These are phyloP conservation scores for Callyntrura guangdongensis DNA, from an alignment of 2,888 invertebrate genomes.

Conservation along the genomic window DNA sequence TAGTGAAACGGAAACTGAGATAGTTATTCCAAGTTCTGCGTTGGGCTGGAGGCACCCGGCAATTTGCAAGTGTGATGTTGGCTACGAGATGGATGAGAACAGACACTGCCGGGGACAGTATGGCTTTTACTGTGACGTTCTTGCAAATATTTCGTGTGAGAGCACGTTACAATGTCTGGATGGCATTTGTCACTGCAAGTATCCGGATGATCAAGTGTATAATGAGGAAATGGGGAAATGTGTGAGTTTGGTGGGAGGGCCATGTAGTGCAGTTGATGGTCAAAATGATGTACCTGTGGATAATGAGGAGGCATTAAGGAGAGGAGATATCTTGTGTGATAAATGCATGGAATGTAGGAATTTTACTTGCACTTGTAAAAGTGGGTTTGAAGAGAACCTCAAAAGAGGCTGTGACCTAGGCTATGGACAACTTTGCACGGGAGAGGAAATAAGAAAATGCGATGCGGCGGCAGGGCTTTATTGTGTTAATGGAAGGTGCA, in stretches of 20 bases:
- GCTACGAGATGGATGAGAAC: constrained; percentile 53
- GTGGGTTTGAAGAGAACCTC: constrained; percentile 72
- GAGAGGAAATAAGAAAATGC: constrained; percentile 68
- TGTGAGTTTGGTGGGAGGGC: constrained; percentile 75
- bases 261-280: constrained; percentile 45
- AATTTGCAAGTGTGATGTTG: constrained; percentile 54
- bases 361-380: constrained; percentile 59
- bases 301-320: neutral
- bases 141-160: constrained; percentile 52
- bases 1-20: constrained; percentile 5
- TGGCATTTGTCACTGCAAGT: constrained; percentile 76
- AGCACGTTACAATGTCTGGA: constrained; percentile 54
- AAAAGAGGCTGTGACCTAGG: constrained; percentile 64
- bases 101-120: constrained; percentile 48
- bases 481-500: constrained; percentile 76
- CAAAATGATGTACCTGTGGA: neutral
- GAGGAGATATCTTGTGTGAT: constrained; percentile 7
- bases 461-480: constrained; percentile 64
- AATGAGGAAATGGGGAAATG: constrained; percentile 63
- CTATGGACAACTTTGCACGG: constrained; percentile 66
- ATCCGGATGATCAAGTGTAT: constrained; percentile 77
- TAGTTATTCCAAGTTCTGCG: neutral
- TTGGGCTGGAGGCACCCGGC: constrained; percentile 52
- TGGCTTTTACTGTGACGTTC: constrained; percentile 58
- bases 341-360: constrained; percentile 49